Evolutionary conservation across 1,140 invertebrate genomes (phyloP), one percentile per base, ranked within the genome.

Genomic region (Calephelis nemesis): DNA sequence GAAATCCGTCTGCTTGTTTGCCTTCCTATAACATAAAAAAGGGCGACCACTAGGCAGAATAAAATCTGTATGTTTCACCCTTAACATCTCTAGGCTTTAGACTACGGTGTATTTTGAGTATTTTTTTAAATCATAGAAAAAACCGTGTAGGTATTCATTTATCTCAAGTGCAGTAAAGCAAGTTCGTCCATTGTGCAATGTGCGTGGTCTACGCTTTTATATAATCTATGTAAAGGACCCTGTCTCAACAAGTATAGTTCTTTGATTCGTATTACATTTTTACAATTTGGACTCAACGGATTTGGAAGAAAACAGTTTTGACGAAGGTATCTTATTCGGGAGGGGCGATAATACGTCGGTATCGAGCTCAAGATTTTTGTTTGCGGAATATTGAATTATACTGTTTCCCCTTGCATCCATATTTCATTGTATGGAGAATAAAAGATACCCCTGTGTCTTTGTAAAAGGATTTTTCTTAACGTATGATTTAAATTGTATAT

Each of bases 221-320:
- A 45, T 6, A 45, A 45, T 45, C 42, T 45, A 45, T 1, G 6
- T 7, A 45, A 45, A 45, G 6, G 42, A 8, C 30, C 19, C 47
- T 54, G 9, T 47, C 52, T 40, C 52, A 45, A 15, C 48, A 40
- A 47, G 50, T 66, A 54, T 74, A 65, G 71, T 77, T 77, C 42
- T 79, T 75, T 74, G 76, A 73, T 70, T 76, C 73, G 73, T 78
- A 83, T 83, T 86, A 87, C 82, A 84, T 81, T 85, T 84, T 82
- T 77, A 54, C 67, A 76, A 77, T 78, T 79, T 74, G 74, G 78
- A 83, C 77, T 81, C 76, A 73, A 78, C 78, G 83, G 84, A 78
- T 84, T 87, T 85, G 78, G 71, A 81, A 69, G 75, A 77, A 85
- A 81, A 85, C 68, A 81, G 78, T 81, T 82, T 84, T 82, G 84